These are phyloP conservation scores for Sepiola atlantica DNA, from an alignment of 2,888 invertebrate species.

Conservation along the genomic window DNA sequence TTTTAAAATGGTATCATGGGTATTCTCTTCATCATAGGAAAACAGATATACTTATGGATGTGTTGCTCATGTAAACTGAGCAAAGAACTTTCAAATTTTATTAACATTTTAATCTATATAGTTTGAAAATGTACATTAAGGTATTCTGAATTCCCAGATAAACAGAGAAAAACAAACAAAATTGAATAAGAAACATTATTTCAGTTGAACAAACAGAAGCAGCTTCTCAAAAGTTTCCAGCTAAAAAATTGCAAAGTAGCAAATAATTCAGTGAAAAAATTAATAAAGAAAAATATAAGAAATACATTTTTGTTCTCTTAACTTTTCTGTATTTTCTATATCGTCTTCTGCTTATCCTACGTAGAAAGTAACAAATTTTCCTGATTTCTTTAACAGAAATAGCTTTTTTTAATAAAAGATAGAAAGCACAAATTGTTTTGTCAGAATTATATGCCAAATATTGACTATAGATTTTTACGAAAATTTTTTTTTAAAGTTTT, in stretches of 20 bases:
- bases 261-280: not conserved
- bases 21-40: not conserved
- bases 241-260: not conserved
- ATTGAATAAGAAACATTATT: not conserved
- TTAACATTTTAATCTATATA: not conserved
- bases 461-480: too few relatives aligned
- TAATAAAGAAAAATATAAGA: not conserved
- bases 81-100: not conserved
- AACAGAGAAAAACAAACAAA: not conserved
- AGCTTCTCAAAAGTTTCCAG: not conserved
- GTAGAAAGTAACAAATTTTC: too few relatives aligned
- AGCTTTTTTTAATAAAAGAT: too few relatives aligned
- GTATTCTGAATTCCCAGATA: not conserved
- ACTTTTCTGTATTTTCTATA: too few relatives aligned
- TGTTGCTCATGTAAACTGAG: not conserved
- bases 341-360: too few relatives aligned
- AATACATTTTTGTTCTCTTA: too few relatives aligned
- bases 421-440: too few relatives aligned
- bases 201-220: not conserved
- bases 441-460: too few relatives aligned
- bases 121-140: not conserved
- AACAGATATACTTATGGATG: not conserved
- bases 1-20: not conserved
- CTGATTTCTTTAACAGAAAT: too few relatives aligned
- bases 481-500: too few relatives aligned